Evolutionary conservation across 2,888 invertebrate genomes (phyloP).

Genomic region (Bembecia ichneumoniformis): DNA sequence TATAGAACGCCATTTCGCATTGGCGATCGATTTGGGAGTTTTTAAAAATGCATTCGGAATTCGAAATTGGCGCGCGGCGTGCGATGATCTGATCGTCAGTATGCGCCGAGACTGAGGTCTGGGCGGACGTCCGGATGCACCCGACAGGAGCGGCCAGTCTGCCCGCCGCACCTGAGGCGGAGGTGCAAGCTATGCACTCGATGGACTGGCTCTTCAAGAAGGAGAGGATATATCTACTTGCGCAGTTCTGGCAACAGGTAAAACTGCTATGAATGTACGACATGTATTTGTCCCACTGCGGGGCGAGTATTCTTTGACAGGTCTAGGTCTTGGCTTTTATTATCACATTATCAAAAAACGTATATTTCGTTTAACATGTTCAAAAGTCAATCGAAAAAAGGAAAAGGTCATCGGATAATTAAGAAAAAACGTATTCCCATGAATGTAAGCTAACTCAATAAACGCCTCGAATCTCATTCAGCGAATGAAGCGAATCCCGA

Average conservation of each 20-base stretch:
- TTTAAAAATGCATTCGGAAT: constrained; percentile 24
- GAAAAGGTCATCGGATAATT: no score
- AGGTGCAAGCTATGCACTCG: constrained; percentile 94
- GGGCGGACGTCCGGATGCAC: constrained; percentile 77
- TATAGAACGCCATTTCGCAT: constrained; percentile 16
- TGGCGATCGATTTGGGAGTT: constrained; percentile 10
- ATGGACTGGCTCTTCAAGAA: constrained; percentile 98
- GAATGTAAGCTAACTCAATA: no score
- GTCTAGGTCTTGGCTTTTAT: no score
- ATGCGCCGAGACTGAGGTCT: constrained; percentile 50
- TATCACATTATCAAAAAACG: no score
- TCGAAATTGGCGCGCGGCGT: constrained; percentile 6
- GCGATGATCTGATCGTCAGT: constrained; percentile 20
- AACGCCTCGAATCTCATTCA: no score
- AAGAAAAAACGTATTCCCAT: no score
- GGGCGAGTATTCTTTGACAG: no score
- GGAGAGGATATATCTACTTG: constrained; percentile 93
- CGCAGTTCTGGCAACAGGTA: constrained; percentile 98
- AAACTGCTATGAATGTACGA: constrained; percentile 17
- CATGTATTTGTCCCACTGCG: no score
- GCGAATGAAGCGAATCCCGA: background rate
- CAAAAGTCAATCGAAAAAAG: no score
- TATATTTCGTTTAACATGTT: no score
- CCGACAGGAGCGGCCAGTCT: constrained; percentile 80
- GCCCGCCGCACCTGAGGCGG: constrained; percentile 88